phyloP scores from a whole-genome alignment of 2,113 vertebrate genomes.

The Felis chaus region DNA sequence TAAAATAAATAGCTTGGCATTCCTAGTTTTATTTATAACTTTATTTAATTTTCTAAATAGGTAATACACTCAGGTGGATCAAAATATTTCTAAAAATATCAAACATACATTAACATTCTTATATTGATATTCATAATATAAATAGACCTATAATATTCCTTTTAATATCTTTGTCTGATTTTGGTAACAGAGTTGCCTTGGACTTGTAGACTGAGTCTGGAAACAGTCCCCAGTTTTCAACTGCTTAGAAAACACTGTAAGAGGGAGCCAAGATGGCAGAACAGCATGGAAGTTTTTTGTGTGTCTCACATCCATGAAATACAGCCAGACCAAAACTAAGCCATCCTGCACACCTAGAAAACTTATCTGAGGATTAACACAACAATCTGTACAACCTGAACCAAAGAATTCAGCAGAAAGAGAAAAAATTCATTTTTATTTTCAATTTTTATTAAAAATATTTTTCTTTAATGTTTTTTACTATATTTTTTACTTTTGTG shows the following conservation, averaged over 20 bases:
- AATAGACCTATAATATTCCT: neutral
- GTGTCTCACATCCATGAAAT: too few relatives aligned
- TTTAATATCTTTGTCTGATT: slow-evolving; percentile 9
- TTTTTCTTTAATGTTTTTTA: too few relatives aligned
- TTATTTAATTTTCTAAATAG: slow-evolving; percentile 41
- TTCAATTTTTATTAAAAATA: too few relatives aligned
- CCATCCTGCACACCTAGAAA: too few relatives aligned
- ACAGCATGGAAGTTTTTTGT: too few relatives aligned
- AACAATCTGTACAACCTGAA: too few relatives aligned
- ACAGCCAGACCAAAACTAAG: too few relatives aligned
- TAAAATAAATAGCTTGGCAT: neutral
- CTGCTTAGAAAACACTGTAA: neutral
- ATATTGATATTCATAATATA: neutral
- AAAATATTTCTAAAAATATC: neutral
- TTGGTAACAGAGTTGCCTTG: neutral
- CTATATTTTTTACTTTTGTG: too few relatives aligned
- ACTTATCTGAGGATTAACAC: too few relatives aligned
- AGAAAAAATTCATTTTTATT: too few relatives aligned
- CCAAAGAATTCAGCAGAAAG: too few relatives aligned
- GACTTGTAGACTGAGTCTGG: neutral
- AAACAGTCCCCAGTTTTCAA: neutral
- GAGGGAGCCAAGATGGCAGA: too few relatives aligned
- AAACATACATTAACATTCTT: neutral
- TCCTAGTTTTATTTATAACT: neutral
- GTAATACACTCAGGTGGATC: neutral